Evolutionary conservation across 2,113 vertebrate species (phyloP).

Genomic region (Anser brachyrhynchus): DNA sequence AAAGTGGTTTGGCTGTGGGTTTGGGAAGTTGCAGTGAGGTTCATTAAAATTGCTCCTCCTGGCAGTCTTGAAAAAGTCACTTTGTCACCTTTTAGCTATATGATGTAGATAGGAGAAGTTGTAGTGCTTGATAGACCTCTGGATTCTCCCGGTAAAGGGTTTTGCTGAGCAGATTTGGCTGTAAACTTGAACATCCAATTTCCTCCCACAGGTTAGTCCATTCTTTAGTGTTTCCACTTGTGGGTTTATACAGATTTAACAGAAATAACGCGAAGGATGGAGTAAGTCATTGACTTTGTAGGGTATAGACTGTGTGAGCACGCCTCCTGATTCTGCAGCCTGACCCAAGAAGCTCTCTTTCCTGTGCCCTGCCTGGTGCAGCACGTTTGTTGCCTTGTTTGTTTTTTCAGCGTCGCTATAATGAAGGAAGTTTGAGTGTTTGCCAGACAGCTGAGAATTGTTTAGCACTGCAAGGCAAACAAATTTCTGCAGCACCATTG

Average conservation of each 20-base stretch:
- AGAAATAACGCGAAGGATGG: not conserved
- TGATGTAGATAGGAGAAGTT: not conserved
- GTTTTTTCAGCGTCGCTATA: not conserved
- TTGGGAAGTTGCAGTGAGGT: too few species aligned
- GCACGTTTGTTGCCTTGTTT: not conserved
- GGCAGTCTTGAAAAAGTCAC: not conserved
- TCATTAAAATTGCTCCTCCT: not conserved
- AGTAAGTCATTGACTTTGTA: not conserved
- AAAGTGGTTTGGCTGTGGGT: not conserved
- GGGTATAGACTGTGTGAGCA: accelerated
- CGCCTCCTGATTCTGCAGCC: not conserved
- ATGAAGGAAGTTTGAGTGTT: not conserved
- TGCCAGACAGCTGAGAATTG: not conserved
- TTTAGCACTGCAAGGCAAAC: not conserved
- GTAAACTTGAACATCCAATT: not conserved
- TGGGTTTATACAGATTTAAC: not conserved
- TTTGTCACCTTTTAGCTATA: not conserved
- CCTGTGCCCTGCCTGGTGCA: not conserved
- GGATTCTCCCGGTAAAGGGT: not conserved
- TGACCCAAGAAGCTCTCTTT: not conserved
- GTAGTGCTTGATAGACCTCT: not conserved
- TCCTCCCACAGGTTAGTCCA: not conserved
- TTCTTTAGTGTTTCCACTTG: not conserved
- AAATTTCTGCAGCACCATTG: not conserved
- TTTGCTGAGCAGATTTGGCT: not conserved